phyloP scores from a whole-genome alignment of 2,113 vertebrate genomes.

The Poecile atricapillus region DNA sequence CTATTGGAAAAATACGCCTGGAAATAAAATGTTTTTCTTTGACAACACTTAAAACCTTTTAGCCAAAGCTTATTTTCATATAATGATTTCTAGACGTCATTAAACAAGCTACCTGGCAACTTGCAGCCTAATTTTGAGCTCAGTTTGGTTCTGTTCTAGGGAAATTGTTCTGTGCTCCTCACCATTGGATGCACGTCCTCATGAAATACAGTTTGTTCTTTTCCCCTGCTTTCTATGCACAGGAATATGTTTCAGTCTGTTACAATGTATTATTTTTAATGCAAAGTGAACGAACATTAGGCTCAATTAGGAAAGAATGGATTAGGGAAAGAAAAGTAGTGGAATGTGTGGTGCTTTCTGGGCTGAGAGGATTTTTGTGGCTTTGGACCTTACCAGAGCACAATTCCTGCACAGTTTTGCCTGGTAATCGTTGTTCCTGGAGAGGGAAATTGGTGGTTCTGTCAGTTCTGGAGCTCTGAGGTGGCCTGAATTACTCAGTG shows the following conservation, averaged over 20 bases:
- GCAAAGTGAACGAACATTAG: neutral
- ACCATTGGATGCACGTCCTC: neutral
- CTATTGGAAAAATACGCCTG: neutral
- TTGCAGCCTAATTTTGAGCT: neutral
- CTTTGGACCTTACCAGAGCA: neutral
- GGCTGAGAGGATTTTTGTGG: neutral
- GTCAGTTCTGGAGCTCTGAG: neutral
- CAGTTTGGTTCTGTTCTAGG: neutral
- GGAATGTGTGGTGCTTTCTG: neutral
- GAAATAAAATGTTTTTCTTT: neutral
- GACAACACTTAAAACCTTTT: neutral
- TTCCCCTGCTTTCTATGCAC: neutral
- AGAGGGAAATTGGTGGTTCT: neutral
- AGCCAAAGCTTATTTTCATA: neutral
- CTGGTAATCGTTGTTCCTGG: neutral
- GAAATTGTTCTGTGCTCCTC: neutral
- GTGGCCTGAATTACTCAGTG: neutral
- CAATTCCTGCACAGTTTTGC: neutral
- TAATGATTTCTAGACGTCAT: neutral
- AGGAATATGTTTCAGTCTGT: neutral
- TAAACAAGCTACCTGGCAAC: slow-evolving; percentile 22
- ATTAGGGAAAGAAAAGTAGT: neutral
- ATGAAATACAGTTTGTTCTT: neutral
- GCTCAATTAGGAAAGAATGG: neutral
- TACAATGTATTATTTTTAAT: neutral